Evolutionary conservation across 2,113 vertebrate species (phyloP).

Genomic region (Lasiurus cinereus): DNA sequence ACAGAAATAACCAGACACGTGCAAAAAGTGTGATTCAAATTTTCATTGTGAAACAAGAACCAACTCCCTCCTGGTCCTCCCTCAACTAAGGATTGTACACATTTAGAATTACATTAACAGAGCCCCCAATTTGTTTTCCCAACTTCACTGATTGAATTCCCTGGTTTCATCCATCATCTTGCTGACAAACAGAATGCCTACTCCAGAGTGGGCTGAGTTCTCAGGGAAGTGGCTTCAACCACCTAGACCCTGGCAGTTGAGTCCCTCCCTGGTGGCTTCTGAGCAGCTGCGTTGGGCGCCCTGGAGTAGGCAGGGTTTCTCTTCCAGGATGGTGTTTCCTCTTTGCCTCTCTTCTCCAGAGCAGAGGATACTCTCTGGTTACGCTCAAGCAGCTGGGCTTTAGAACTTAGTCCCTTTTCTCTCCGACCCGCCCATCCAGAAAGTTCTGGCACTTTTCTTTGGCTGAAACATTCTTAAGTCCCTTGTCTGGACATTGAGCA

Average conservation of each 20-base stretch:
- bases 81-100: background rate
- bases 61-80: rapidly evolving
- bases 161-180: background rate
- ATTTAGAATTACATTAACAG: background rate
- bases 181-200: background rate
- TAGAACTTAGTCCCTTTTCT: background rate
- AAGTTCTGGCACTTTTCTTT: background rate
- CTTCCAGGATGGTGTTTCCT: background rate
- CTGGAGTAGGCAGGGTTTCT: background rate
- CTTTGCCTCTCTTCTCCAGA: background rate
- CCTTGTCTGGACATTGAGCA: background rate
- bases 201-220: background rate
- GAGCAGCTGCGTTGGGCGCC: background rate
- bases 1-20: background rate
- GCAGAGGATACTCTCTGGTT: background rate
- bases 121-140: background rate
- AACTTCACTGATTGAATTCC: background rate
- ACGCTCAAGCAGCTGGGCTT: background rate
- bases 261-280: background rate
- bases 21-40: slow-evolving; percentile 21
- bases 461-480: background rate
- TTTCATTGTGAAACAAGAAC: background rate
- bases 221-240: background rate
- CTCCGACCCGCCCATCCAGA: background rate
- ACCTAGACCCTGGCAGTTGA: background rate